Base-by-base conservation (phyloP, 2,797 vertebrate genomes). In the Myotis pilosus region DNA sequence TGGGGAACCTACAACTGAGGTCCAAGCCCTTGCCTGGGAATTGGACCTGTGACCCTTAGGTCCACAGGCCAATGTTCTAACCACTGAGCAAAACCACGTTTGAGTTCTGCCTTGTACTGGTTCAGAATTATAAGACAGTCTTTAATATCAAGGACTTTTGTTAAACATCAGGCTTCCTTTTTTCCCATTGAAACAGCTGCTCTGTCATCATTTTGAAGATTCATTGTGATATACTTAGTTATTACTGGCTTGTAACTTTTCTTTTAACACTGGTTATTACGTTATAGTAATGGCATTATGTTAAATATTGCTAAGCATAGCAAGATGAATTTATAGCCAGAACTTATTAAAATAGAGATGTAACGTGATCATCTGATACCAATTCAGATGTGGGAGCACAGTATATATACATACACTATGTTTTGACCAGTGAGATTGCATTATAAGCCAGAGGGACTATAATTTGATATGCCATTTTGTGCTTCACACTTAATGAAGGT, bases 221-320 rank as follows among this genome's bases (percentile, higher is more conserved):
- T 96, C 74, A 20, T 66, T 87, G 10, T 87, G 33, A 69, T 82
- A 11, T 80, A 57, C 33, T 44, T 90, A 66, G 60, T 92, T 91
- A 60, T 49, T 53, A 44, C 30, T 91, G 72, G 68, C n/a, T 92
- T 90, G 20, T n/a, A 80, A 57, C 22, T 72, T 75, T 36, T 91
- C 11, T 49, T 72, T 91, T 69, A 60, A 76, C 76, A 28, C 25
- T 87, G 12, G 57, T 86, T 62, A 38, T n/a, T 82, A 3, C 81
- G 20, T 82, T 95, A 30, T 72, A 30, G 44, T 30, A 8, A 64
- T 90, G 85, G 69, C n/a, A 89, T 87, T 69, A 38, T 96, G 75
- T 89, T 96, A 92, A 90, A 44, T 89, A n/a, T 25, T 89, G 13
- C 20, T 71, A 78, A 83, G 36, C 33, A 55, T 41, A 64, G 30